Percentiles rank a stretch among this genome's conserved stretches.
Evolutionary conservation across 1,140 invertebrate genomes (phyloP).

Genomic region (Anagrus nilaparvatae): DNA sequence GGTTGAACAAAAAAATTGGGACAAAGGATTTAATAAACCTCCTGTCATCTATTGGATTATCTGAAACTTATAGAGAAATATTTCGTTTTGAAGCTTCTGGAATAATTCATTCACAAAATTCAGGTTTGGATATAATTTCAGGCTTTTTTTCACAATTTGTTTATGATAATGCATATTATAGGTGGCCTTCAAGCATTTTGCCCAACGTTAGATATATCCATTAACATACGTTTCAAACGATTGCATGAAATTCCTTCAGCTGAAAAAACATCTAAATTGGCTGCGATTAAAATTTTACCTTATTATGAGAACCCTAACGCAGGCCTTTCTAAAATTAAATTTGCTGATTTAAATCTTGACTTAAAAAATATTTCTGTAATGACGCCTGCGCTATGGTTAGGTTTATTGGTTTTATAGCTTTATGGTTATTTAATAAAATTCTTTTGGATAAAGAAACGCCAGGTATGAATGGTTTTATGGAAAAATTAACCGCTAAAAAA

Average conservation of each 20-base stretch:
- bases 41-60: slow-evolving; percentile 14
- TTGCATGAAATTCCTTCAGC: not conserved
- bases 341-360: not conserved
- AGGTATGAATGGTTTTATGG: slow-evolving; percentile 15
- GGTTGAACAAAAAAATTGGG: slow-evolving; percentile 12
- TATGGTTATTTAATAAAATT: slow-evolving; percentile 6
- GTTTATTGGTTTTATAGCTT: no score
- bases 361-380: not conserved
- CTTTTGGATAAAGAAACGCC: not conserved
- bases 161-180: slow-evolving; percentile 26
- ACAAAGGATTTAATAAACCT: slow-evolving; percentile 13
- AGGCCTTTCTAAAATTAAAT: not conserved
- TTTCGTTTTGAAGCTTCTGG: slow-evolving; percentile 22
- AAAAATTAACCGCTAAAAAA: not conserved
- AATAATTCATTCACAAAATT: slow-evolving; percentile 17
- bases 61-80: slow-evolving; percentile 12
- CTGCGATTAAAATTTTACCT: not conserved
- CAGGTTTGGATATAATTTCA: slow-evolving; percentile 7
- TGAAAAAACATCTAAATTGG: not conserved
- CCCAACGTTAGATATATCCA: not conserved
- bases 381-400: not conserved
- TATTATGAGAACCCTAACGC: not conserved
- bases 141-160: slow-evolving; percentile 25
- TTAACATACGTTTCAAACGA: not conserved
- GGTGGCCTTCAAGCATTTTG: slow-evolving; percentile 15